Evolutionary conservation across 2,888 invertebrate genomes (phyloP), one percentile per base, ranked within the genome.

Genomic region (Erebia palarica): DNA sequence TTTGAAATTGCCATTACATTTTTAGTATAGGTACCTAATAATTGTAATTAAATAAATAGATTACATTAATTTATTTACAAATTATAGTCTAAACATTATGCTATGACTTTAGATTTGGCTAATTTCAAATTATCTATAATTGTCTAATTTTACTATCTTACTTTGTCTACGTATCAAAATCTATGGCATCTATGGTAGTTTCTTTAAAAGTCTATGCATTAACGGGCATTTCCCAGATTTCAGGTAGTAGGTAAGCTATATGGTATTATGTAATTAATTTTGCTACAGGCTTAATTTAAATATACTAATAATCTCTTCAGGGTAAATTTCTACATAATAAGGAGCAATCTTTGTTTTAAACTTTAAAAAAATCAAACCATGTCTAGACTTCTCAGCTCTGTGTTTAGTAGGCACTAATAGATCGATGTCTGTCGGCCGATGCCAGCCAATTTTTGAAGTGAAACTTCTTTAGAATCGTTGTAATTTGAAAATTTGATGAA

Each of bases 161-260:
- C 21, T 42, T 60, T 61, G 47, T 53, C 68, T 74, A 74, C 58
- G 76, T 77, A 77, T 76, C 68, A 77, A 77, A 77, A 77, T 76
- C 77, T 77, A 77, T 76, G 73, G 71, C 70, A 71, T 65, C 69
- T 70, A 72, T 16, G 7, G 53, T 16, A 5, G 36, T 36, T 36
- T 36, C 5, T 36, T 53, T 16, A 53, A n/a, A n/a, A n/a, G 8
- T 8, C 51, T n/a, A n/a, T 51, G n/a, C 51, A 42, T 49, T 59
- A 60, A 36, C 11, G 14, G 14, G 49, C 14, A 4, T 61, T 16
- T 57, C 49, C 42, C 47, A 61, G 44, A 51, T n/a, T 13, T 55
- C 3, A 8, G 42, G 14, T 42, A n/a, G n/a, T 14, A 3, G 61
- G 61, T 51, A 51, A 18, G 14, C 7, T 27, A 3, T 27, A 3